Evolutionary conservation across 2,888 invertebrate genomes (phyloP).

Genomic region (Perizoma affinitatum): DNA sequence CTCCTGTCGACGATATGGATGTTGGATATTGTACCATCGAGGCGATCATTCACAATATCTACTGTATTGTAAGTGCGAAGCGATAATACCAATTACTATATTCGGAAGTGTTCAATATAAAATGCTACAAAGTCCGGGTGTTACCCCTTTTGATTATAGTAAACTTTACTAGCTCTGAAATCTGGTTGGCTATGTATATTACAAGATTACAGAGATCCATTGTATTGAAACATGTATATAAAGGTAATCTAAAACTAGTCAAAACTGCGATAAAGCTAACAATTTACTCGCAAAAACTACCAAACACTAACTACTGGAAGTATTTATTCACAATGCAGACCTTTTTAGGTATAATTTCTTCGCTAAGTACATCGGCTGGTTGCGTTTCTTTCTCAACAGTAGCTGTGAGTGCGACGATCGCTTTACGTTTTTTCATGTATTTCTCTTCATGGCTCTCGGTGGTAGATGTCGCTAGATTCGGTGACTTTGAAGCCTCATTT

Average conservation of each 20-base stretch:
- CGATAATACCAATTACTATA: too few relatives aligned
- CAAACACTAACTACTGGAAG: slow-evolving; percentile 1
- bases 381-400: slow-evolving; percentile 51
- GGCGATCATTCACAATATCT: neutral
- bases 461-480: neutral
- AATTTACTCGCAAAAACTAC: neutral
- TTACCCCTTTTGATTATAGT: too few relatives aligned
- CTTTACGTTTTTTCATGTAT: slow-evolving; percentile 78
- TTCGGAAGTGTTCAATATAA: too few relatives aligned
- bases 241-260: slow-evolving; percentile 1
- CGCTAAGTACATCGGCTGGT: slow-evolving; percentile 8
- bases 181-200: too few relatives aligned
- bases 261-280: slow-evolving; percentile 5
- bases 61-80: neutral
- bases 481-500: neutral
- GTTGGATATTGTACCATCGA: slow-evolving; percentile 10
- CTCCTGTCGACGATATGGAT: slow-evolving; percentile 20
- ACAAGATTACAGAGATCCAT: too few relatives aligned
- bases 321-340: slow-evolving; percentile 7
- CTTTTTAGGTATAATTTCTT: slow-evolving; percentile 14
- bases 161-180: too few relatives aligned
- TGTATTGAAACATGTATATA: too few relatives aligned
- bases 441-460: slow-evolving; percentile 43
- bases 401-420: slow-evolving; percentile 51
- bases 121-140: too few relatives aligned